phyloP scores from a whole-genome alignment of 2,797 vertebrate genomes.

The Protosalanx chinensis region DNA sequence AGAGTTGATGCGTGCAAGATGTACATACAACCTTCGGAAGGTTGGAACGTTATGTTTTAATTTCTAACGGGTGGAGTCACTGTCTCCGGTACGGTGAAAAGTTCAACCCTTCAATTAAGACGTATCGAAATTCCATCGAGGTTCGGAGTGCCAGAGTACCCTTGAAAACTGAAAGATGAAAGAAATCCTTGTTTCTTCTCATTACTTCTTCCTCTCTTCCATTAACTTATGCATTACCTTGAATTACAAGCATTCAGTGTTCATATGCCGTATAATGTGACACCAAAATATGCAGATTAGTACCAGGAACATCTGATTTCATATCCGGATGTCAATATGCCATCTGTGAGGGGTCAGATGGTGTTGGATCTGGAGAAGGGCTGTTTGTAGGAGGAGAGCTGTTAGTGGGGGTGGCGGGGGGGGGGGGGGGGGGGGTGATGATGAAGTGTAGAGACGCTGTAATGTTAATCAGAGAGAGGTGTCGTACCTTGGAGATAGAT shows the following conservation, averaged over 20 bases:
- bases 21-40: no score
- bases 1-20: neutral
- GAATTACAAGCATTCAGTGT: slow-evolving; percentile 46
- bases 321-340: slow-evolving; percentile 43
- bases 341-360: slow-evolving; percentile 48
- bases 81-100: no score
- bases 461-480: slow-evolving; percentile 19
- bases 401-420: neutral
- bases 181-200: slow-evolving; percentile 18
- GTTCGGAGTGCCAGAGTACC: neutral
- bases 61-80: no score
- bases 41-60: no score
- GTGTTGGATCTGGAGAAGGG: neutral
- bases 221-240: slow-evolving; percentile 47
- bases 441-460: slow-evolving; percentile 1
- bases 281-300: slow-evolving; percentile 52
- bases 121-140: neutral
- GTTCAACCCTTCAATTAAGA: slow-evolving; percentile 7
- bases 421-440: neutral
- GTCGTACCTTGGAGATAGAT: slow-evolving; percentile 11
- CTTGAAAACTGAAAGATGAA: slow-evolving; percentile 32
- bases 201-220: slow-evolving; percentile 18
- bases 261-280: slow-evolving; percentile 56
- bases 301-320: slow-evolving; percentile 42
- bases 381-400: neutral